These are phyloP conservation scores for honey bee (Apis mellifera) DNA, from an alignment of 1,140 invertebrate genomes.

Conservation along the genomic window Amel_HAv3.1 CM009935.2:12559001-12559500, in stretches of 20 bases:
- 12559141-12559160: neutral
- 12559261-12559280: constrained; percentile 1
- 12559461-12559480: neutral
- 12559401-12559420: neutral
- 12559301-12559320: constrained; percentile 19
- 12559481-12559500: too few species aligned
- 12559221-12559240: constrained; percentile 36
- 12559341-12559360: neutral
- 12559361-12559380: neutral
- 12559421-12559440: neutral
- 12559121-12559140: constrained; percentile 12
- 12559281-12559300: constrained; percentile 36
- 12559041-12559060: neutral
- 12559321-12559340: neutral
- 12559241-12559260: neutral
- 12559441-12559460: neutral
- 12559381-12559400: neutral
- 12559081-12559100: neutral
- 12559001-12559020: constrained; percentile 13
- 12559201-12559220: constrained; percentile 29
- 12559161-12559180: neutral
- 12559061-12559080: neutral
- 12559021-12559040: neutral
- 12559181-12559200: constrained; percentile 2
- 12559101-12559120: constrained; percentile 21